Evolutionary conservation across 2,113 vertebrate species (phyloP), one percentile per base, ranked within the genome.

Genomic region (Centrocercus urophasianus): DNA sequence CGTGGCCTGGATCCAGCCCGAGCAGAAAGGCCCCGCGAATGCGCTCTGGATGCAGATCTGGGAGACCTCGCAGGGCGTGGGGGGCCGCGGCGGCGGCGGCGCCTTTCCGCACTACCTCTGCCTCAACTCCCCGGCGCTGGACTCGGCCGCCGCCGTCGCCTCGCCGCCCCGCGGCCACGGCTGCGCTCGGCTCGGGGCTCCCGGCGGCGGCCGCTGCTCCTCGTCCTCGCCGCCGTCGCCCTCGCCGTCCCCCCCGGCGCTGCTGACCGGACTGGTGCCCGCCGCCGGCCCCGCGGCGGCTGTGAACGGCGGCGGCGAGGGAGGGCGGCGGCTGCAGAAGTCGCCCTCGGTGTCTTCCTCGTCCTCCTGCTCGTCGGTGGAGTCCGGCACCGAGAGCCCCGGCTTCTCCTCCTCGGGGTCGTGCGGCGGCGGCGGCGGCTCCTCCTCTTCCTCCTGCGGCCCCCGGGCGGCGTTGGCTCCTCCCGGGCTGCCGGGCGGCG

Each of bases 1-100:
- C 98, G 98, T 99, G 96, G 99, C 99, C 97, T 99, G 99, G 99
- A 99, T 99, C 98, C 99, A 99, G 98, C 99, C 99, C 85, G 99
- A 99, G 97, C 99, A 99, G 98, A 99, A 98, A 98, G 99, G 99
- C 98, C 99, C 99, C 96, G 99, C 99, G 96, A 99, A 99, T 98
- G 98, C 98, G 95, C 98, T 99, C 96, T 99, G 99, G 99, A 99
- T 99, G 99, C 98, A 99, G 95, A 98, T 99, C 97, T 99, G 99
- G 99, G 98, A 99, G 98, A 99, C 98, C 96, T 99, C 99, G 98
- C 99, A 99, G 98, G 98, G 98, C 97, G 95, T 97, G 98, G 98
- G 57, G 63, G 96, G 94, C 96, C 88, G 95, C 64, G 97, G 98
- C 90, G 97, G 98, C 89, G 97, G 98, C 87, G 97, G 98, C 93